Base-by-base conservation (phyloP, 2,113 vertebrate species). In the Probosciger aterrimus region DNA sequence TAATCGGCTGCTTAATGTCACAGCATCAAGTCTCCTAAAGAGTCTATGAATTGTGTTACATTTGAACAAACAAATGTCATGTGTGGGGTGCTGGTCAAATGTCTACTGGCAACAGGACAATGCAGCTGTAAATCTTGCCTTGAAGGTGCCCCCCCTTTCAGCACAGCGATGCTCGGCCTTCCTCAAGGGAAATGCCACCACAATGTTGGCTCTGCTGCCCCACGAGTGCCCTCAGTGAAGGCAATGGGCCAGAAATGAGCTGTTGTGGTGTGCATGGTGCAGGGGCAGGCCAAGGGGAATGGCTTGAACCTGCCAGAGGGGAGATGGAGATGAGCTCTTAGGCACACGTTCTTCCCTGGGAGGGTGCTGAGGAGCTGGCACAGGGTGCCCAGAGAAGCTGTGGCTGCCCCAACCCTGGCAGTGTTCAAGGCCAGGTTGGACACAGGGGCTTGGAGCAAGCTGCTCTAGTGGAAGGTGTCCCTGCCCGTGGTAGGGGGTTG, bases 11-110 rank as follows among this genome's bases (percentile, higher is more conserved):
- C 94, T 97, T 90, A 95, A 91, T 98, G 96, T 98, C 97, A 97
- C 94, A 95, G 97, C 95, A 95, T n/a, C 67, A 67, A 59, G 37
- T 71, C 94, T 96, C 94, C 95, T 65, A 18, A 46, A 90, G 47
- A 65, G 96, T 46, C 95, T 80, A 68, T 83, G 96, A 96, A 95
- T 28, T 96, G 96, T 97, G 97, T 94, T 96, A 97, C 95, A 62
- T 95, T 96, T 92, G 96, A 97, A 86, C 97, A 98, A 98, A 98
- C 97, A 98, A 73, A 92, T 97, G 96, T 97, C 97, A 98, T 49
- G 70, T 3, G 33, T 7, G 90, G 80, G 92, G 95, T 93, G 97
- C 93, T 92, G 96, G 78, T 97, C 96, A 89, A 94, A 97, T 0
- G 23, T 96, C 96, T 96, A 19, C 93, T 98, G 98, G 97, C 97